Evolutionary conservation across 2,113 vertebrate genomes (phyloP), one percentile per base, ranked within the genome.

Genomic region (Apaloderma vittatum): DNA sequence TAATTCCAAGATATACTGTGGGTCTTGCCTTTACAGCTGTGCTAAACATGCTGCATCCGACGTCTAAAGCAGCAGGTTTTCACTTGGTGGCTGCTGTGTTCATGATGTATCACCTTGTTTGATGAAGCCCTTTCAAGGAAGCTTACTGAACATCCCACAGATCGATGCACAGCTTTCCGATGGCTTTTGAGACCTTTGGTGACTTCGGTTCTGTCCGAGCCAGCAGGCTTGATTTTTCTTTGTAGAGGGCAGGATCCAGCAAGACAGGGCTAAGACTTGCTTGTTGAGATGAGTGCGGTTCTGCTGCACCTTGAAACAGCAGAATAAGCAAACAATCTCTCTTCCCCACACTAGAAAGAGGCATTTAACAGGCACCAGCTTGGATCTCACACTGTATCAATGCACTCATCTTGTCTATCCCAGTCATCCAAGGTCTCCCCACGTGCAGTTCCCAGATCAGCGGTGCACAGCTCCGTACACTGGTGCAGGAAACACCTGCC

Each of bases 361-460:
- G 20, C 0, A 5, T 2, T 26, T 22, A 58, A 5, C 27, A 16
- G 43, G 68, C 18, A 19, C 21, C 62, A 37, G 29, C 36, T n/a
- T 11, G 0, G 9, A 5, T 34, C 55, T 32, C 5, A 1, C 0
- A 2, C 40, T 6, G 22, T 6, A 15, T 3, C 11, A 57, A 8
- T 46, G 37, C 15, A 12, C 40, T 40, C 40, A 40, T 6, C 36
- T 2, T 8, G 23, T n/a, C 65, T 19, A 18, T 6, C 74, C 19
- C 5, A 2, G 1, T 22, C 49, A 5, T 11, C 52, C 54, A 4
- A 1, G 5, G 58, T 16, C 70, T 46, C 36, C 2, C 10, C 36
- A 2, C 0, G 29, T 27, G 48, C 21, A 4, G 21, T 1, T 36
- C 52, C 68, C 43, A 22, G 52, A 4, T 7, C 43, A 32, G 36